A percentile compares a stretch with the other conserved stretches of the same genome.
Evolutionary conservation across 2,113 vertebrate species (phyloP).

Genomic region (Tamias sibiricus): DNA sequence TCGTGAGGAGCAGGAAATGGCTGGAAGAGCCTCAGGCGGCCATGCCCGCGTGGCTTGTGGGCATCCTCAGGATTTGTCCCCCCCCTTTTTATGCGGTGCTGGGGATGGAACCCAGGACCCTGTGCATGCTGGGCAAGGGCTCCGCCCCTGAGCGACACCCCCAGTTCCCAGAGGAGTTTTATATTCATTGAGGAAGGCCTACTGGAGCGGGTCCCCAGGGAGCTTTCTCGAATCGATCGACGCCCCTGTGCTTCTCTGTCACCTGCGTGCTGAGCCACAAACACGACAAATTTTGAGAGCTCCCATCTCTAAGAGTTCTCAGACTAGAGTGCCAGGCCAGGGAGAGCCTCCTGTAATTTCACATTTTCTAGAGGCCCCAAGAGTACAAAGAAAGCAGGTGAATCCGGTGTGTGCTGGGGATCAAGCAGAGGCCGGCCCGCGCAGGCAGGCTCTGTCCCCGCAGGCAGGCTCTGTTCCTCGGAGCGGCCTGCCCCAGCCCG

Average conservation of each 20-base stretch:
- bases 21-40: neutral
- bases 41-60: rapidly evolving
- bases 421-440: too few relatives aligned
- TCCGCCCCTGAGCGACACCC: too few relatives aligned
- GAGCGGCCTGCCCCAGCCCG: neutral
- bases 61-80: too few relatives aligned
- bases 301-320: neutral
- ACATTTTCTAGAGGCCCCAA: neutral
- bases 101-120: neutral
- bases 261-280: rapidly evolving
- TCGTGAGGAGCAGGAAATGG: neutral
- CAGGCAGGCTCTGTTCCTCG: neutral
- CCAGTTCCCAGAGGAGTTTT: too few relatives aligned
- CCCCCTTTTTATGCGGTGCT: neutral
- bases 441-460: neutral
- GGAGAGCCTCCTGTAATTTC: rapidly evolving
- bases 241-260: neutral
- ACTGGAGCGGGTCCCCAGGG: rapidly evolving
- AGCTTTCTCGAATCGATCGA: neutral
- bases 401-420: neutral
- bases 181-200: rapidly evolving
- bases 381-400: neutral
- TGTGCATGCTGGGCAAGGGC: neutral
- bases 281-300: neutral
- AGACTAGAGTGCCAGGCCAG: too few relatives aligned